Evolutionary conservation across 2,888 invertebrate species (phyloP).

Genomic region (Amblyjoppa fuscipennis): DNA sequence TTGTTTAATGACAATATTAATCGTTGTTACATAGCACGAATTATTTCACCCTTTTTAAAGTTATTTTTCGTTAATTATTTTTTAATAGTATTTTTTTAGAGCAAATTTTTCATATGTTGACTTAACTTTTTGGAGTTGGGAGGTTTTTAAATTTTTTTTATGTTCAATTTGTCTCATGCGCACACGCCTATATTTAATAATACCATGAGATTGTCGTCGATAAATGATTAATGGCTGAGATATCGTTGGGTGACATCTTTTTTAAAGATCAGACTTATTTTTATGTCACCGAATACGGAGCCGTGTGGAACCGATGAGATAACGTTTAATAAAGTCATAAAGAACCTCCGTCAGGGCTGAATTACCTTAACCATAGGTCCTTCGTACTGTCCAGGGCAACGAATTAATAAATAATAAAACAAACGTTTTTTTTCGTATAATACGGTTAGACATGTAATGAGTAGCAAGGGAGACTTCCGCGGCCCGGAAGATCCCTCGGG

Average conservation of each 20-base stretch:
- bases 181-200: neutral
- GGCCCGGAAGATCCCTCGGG: neutral
- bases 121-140: too few relatives aligned
- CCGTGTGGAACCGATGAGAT: constrained; percentile 9
- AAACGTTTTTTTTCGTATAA: constrained; percentile 6
- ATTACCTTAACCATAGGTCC: constrained; percentile 26
- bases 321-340: constrained; percentile 50
- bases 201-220: neutral
- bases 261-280: neutral
- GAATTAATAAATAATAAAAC: neutral
- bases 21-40: too few relatives aligned
- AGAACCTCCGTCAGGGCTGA: constrained; percentile 15
- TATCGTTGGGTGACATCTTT: constrained; percentile 7
- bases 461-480: neutral
- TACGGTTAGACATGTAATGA: too few relatives aligned
- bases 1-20: too few relatives aligned
- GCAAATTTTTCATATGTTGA: too few relatives aligned
- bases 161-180: too few relatives aligned
- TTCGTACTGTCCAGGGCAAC: neutral
- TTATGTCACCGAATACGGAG: constrained; percentile 2
- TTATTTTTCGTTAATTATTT: too few relatives aligned
- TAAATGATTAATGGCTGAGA: neutral
- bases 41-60: too few relatives aligned
- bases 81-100: too few relatives aligned
- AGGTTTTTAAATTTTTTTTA: too few relatives aligned